These are phyloP conservation scores for Salmo trutta DNA, from an alignment of 2,797 vertebrate genomes.

Conservation along the genomic window DNA sequence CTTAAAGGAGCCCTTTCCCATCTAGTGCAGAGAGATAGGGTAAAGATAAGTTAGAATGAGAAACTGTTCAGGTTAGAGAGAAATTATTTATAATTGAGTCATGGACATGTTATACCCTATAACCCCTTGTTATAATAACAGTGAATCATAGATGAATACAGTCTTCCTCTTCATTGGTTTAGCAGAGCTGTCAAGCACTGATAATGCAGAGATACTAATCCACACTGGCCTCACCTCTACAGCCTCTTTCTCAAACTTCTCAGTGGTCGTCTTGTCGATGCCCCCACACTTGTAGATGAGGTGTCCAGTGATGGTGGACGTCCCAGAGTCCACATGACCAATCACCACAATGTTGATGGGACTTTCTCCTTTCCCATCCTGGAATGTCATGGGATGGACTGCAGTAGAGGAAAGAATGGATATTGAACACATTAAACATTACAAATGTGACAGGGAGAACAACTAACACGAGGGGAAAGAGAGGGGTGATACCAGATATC, in stretches of 20 bases:
- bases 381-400: background rate
- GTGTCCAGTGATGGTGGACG: slow-evolving; percentile 96
- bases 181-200: too few species aligned
- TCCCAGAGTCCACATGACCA: slow-evolving; percentile 58
- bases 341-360: background rate
- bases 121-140: too few species aligned
- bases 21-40: slow-evolving; percentile 65
- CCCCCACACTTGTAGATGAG: slow-evolving; percentile 96
- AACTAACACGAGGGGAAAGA: background rate
- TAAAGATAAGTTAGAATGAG: too few species aligned
- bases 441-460: background rate
- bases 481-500: background rate
- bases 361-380: background rate
- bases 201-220: too few species aligned
- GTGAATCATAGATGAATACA: too few species aligned
- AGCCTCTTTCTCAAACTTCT: slow-evolving; percentile 96
- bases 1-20: slow-evolving; percentile 98
- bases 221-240: slow-evolving; percentile 80
- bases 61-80: background rate
- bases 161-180: too few species aligned
- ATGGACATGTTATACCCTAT: too few species aligned
- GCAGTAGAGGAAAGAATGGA: background rate
- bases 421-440: background rate
- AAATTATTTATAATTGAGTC: background rate
- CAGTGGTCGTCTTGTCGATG: slow-evolving; percentile 95